Evolutionary conservation across 2,113 vertebrate species (phyloP).

Genomic region (Octodon degus): DNA sequence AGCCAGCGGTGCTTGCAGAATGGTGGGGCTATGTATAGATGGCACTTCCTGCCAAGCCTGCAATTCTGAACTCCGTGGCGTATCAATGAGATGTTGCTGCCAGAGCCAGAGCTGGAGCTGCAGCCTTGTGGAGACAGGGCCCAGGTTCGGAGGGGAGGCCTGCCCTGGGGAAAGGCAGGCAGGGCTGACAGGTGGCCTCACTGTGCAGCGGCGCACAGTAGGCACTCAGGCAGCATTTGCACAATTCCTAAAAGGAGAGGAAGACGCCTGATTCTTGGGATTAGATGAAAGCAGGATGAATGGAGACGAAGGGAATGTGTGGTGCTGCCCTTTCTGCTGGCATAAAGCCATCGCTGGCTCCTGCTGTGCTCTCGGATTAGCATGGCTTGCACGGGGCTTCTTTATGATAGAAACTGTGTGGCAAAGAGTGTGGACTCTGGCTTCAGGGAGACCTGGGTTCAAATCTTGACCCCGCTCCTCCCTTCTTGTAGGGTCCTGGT

Average conservation of each 20-base stretch:
- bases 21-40: background rate
- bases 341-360: background rate
- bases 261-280: background rate
- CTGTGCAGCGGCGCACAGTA: background rate
- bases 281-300: background rate
- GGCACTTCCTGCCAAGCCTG: slow-evolving; percentile 70
- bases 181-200: background rate
- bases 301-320: background rate
- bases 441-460: background rate
- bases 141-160: background rate
- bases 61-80: slow-evolving; percentile 63
- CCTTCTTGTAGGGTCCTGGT: background rate
- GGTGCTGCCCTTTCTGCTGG: background rate
- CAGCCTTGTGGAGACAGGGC: background rate
- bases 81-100: background rate
- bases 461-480: background rate
- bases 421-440: background rate
- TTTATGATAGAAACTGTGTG: background rate
- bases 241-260: background rate
- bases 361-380: background rate
- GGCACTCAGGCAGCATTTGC: background rate
- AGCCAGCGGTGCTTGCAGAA: background rate
- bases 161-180: accelerated
- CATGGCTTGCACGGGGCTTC: background rate
- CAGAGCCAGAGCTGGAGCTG: slow-evolving; percentile 10